Evolutionary conservation across 2,888 invertebrate species (phyloP).

Genomic region (Clostera curtula): DNA sequence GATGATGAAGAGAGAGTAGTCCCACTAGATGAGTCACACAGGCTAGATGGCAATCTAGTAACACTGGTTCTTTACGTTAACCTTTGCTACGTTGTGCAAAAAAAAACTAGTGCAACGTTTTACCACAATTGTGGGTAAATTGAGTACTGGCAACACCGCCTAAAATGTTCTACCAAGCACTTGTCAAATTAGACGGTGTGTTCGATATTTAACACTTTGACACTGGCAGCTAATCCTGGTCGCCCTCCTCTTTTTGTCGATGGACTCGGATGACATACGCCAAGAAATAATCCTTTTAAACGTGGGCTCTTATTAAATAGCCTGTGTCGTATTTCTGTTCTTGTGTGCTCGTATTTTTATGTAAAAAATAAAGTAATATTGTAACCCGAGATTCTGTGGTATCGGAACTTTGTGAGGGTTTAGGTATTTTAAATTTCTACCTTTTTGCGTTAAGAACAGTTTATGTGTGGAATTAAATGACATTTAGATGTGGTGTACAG

Average conservation of each 20-base stretch:
- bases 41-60: too few relatives aligned
- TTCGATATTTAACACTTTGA: constrained; percentile 75
- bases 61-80: too few relatives aligned
- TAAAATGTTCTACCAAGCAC: constrained; percentile 49
- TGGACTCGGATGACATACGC: constrained; percentile 60
- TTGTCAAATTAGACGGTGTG: constrained; percentile 69
- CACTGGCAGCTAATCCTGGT: constrained; percentile 72
- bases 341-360: constrained; percentile 30
- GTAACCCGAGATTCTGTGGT: too few relatives aligned
- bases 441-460: too few relatives aligned
- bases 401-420: constrained; percentile 31
- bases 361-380: constrained; percentile 49
- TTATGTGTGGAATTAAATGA: too few relatives aligned
- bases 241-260: constrained; percentile 53
- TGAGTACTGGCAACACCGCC: constrained; percentile 14
- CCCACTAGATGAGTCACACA: too few relatives aligned
- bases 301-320: constrained; percentile 48
- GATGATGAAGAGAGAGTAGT: too few relatives aligned
- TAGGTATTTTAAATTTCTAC: too few relatives aligned
- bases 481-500: too few relatives aligned
- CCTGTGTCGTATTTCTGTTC: constrained; percentile 59
- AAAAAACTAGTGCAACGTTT: too few relatives aligned
- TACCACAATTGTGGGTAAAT: constrained; percentile 10
- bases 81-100: too few relatives aligned
- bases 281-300: constrained; percentile 69